Base-by-base conservation (phyloP, 2,797 vertebrate species). In the Gambelia wislizenii region DNA sequence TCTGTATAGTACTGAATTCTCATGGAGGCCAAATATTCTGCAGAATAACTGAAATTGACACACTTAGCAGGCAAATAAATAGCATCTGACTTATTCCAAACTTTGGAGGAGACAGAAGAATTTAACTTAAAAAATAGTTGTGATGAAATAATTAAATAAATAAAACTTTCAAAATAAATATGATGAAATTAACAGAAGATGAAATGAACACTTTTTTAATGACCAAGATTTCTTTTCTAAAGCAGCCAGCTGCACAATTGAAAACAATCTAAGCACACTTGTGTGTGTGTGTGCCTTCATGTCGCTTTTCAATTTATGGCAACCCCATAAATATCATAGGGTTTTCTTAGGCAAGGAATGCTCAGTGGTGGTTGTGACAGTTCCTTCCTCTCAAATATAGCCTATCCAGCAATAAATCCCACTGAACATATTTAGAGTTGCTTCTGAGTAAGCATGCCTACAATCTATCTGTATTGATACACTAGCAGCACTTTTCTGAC, bases 61-160 rank as follows among this genome's bases (percentile, higher is more conserved):
- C 87, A 93, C 91, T 95, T 95, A 93, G 89, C 87, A 94, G 94
- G 89, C 94, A 92, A 92, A 92, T 94, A 91, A 95, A 94, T 95
- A 94, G 91, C 61, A 92, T 91, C 86, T 94, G 91, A 94, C 90
- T 93, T 95, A 92, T 94, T 91, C 92, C 90, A 90, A 93, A 91
- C 85, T 93, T 94, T 93, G 94, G 91, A 91, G 85, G 87, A 92
- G 90, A 93, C 69, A 92, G 92, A 91, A 91, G 94, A 90, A 44
- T 93, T 94, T 94, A 94, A 91, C 93, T 94, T 95, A 91, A 89
- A 87, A 74, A 87, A 70, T 36, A n/a, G 13, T 36, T 70, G 33
- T 70, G 33, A 52, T 84, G 83, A 87, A 80, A 91, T 89, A 94
- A 90, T 88, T 1, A 27, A 54, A 54, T 93, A 93, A 94, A 87